phyloP scores from a whole-genome alignment of 1,140 invertebrate species.

The Armadillidium nasatum region DNA sequence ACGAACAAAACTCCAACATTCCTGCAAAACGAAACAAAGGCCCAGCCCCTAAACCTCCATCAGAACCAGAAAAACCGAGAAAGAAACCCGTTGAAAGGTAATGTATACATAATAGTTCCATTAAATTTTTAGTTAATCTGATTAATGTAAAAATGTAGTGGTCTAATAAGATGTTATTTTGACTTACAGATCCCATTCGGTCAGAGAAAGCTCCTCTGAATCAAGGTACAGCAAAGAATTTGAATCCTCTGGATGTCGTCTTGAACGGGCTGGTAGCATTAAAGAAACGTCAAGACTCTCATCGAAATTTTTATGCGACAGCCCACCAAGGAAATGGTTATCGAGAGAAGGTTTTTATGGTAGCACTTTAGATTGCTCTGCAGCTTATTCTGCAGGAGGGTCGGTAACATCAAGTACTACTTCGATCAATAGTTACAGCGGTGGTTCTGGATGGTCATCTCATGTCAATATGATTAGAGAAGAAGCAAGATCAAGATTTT shows the following conservation, averaged over 20 bases:
- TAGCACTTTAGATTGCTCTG: background rate
- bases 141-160: too few relatives aligned
- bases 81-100: background rate
- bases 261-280: constrained; percentile 24
- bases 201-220: constrained; percentile 8
- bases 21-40: background rate
- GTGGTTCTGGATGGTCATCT: constrained; percentile 25
- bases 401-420: constrained; percentile 8
- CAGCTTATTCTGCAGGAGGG: constrained; percentile 11
- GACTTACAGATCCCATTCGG: background rate
- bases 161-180: too few relatives aligned
- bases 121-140: too few relatives aligned
- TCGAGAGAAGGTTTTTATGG: constrained; percentile 24
- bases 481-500: constrained; percentile 3
- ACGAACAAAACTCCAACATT: background rate
- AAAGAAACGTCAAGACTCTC: constrained; percentile 18
- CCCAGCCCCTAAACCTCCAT: background rate
- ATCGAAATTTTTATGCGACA: background rate
- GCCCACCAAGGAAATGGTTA: constrained; percentile 5
- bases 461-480: constrained; percentile 28
- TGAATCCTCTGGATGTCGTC: constrained; percentile 11
- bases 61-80: background rate
- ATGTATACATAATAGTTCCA: too few relatives aligned
- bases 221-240: background rate
- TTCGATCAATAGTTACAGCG: constrained; percentile 2